Percentiles rank a stretch among this genome's conserved stretches.
Conservation (phyloP, 2,888 invertebrate genomes). For the Dysmachus trigonus region DNA sequence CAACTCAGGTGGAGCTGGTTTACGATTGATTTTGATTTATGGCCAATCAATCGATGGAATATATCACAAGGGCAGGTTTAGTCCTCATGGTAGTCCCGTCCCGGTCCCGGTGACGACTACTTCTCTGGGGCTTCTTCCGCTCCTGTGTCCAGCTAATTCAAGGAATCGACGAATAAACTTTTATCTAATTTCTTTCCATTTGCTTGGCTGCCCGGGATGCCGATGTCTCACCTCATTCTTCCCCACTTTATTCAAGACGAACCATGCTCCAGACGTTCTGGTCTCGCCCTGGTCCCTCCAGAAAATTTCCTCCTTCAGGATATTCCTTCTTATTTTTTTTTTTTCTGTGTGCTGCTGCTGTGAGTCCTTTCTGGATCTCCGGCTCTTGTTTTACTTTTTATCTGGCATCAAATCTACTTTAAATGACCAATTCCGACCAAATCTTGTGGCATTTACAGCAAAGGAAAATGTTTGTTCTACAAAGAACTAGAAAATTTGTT, state of each 20-base stretch:
- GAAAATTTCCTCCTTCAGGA: constrained; percentile 16
- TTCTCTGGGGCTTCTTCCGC: not conserved
- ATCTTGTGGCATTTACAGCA: constrained; percentile 51
- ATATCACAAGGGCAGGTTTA: not conserved
- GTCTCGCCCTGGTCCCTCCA: not conserved
- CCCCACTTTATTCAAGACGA: constrained; percentile 32
- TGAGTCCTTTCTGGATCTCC: constrained; percentile 37
- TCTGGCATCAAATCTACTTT: constrained; percentile 51
- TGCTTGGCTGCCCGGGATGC: constrained; percentile 17
- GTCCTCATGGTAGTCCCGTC: not conserved
- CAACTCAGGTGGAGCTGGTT: constrained; percentile 32
- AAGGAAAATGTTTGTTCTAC: constrained; percentile 50
- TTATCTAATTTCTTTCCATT: constrained; percentile 43
- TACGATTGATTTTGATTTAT: constrained; percentile 49
- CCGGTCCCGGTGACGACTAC: not conserved
- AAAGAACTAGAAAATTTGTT: constrained; percentile 51
- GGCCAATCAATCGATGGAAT: constrained; percentile 46
- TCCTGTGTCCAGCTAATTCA: constrained; percentile 38
- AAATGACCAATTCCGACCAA: constrained; percentile 52
- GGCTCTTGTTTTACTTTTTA: constrained; percentile 46
- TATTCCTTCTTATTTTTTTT: constrained; percentile 16
- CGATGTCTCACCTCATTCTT: constrained; percentile 33
- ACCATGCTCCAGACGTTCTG: constrained; percentile 24
- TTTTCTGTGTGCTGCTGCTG: not conserved
- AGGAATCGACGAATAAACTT: constrained; percentile 43